Evolutionary conservation across 64 coral and sea anemone genomes (phyloP).

Genomic region (Dendronephthya gigantea): DNA sequence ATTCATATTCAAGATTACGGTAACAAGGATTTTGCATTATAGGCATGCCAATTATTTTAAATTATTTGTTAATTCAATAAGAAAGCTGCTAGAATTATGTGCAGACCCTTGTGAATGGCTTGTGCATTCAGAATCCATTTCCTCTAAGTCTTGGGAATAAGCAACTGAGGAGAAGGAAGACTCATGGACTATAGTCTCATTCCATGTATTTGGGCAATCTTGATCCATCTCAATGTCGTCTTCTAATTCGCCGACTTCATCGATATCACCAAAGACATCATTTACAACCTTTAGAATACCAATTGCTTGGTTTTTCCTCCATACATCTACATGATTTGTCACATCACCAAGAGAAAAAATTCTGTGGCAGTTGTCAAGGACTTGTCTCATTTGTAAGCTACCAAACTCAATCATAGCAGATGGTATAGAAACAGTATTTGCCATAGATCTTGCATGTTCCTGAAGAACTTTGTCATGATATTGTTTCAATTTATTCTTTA

Average conservation of each 20-base stretch:
- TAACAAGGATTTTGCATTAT: too few relatives aligned
- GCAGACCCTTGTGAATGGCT: not conserved
- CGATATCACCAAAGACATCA: conserved; percentile 1
- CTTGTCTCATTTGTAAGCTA: not conserved
- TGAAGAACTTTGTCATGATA: not conserved
- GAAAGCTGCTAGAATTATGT: not conserved
- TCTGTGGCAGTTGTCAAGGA: conserved; percentile 11
- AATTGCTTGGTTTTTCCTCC: not conserved
- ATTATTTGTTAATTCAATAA: not conserved
- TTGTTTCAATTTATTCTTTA: conserved; percentile 13
- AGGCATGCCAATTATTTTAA: not conserved
- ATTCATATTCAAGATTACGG: too few relatives aligned
- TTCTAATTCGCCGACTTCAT: not conserved
- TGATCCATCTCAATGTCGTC: not conserved
- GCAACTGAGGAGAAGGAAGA: not conserved
- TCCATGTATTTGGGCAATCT: not conserved
- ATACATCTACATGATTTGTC: conserved; percentile 14
- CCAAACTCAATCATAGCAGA: not conserved
- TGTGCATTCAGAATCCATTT: conserved; percentile 13
- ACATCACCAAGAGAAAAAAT: not conserved
- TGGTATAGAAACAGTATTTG: conserved; percentile 20
- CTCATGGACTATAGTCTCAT: not conserved
- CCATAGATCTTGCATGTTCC: not conserved
- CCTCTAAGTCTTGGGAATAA: conserved; percentile 12
- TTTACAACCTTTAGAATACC: not conserved